Percentiles rank a stretch among this genome's conserved stretches.
These are phyloP conservation scores for Bujurquina vittata DNA, from an alignment of 2,113 vertebrate genomes.

Conservation along the genomic window DNA sequence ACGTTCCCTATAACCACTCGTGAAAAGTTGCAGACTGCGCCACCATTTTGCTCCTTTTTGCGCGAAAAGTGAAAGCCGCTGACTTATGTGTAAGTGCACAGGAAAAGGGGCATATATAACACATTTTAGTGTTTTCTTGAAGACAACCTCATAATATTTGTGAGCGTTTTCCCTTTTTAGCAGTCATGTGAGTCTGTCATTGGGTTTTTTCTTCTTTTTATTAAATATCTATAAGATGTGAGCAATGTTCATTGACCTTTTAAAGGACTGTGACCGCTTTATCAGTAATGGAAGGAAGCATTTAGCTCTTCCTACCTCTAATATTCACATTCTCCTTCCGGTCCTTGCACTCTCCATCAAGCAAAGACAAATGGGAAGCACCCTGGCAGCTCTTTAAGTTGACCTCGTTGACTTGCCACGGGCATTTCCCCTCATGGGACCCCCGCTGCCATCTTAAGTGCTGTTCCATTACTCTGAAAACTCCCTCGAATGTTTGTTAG, in stretches of 20 bases:
- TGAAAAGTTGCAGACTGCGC: too few species aligned
- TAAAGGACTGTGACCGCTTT: neutral
- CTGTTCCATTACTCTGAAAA: slow-evolving; percentile 48
- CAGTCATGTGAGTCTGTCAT: neutral
- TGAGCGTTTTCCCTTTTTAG: neutral
- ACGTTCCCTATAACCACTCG: too few species aligned
- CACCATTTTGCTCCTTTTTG: too few species aligned
- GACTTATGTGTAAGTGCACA: too few species aligned
- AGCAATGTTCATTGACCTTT: neutral
- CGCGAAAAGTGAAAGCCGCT: too few species aligned
- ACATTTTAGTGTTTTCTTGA: neutral
- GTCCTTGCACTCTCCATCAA: neutral
- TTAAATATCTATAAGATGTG: neutral
- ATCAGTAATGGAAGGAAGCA: neutral
- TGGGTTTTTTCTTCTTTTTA: neutral
- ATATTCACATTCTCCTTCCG: neutral
- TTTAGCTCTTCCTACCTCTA: neutral
- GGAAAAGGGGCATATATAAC: too few species aligned
- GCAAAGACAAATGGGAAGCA: slow-evolving; percentile 30
- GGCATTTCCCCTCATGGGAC: slow-evolving; percentile 29
- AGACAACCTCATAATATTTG: neutral
- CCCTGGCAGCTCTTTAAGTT: slow-evolving; percentile 35
- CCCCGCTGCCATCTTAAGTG: slow-evolving; percentile 41
- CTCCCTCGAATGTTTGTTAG: slow-evolving; percentile 25
- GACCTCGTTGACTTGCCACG: slow-evolving; percentile 20